Percentiles rank a stretch among this genome's conserved stretches.
phyloP scores from a whole-genome alignment of 2,888 invertebrate species.

The Rhagophthalmus giganteus region DNA sequence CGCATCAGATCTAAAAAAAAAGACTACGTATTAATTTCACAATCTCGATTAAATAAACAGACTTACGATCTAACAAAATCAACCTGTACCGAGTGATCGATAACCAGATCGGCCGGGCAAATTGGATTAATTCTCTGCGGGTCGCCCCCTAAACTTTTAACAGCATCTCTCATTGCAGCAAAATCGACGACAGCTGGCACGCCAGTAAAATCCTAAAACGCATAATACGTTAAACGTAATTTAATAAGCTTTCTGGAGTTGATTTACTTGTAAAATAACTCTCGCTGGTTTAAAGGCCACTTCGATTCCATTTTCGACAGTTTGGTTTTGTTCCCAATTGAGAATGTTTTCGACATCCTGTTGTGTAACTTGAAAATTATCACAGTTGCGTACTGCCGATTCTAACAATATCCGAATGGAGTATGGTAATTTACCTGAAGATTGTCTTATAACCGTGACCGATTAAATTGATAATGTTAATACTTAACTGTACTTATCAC shows the following conservation, averaged over 20 bases:
- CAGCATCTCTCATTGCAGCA: conserved; percentile 97
- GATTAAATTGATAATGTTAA: conserved; percentile 3
- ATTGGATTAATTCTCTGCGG: conserved; percentile 94
- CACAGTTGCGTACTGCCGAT: conserved; percentile 94
- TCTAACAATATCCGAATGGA: conserved; percentile 92
- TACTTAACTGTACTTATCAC: conserved; percentile 48
- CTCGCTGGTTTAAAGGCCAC: conserved; percentile 95
- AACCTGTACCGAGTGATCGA: conserved; percentile 98
- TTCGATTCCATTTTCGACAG: conserved; percentile 73
- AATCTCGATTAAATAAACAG: too few relatives aligned
- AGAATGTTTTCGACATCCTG: conserved; percentile 87
- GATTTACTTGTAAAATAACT: conserved; percentile 92
- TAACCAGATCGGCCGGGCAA: conserved; percentile 96
- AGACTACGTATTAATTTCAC: too few relatives aligned
- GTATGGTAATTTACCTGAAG: conserved; percentile 79
- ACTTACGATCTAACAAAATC: conserved; percentile 80
- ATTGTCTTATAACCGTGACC: background rate
- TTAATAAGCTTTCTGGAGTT: too few relatives aligned
- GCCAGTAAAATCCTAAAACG: conserved; percentile 85
- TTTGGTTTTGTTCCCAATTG: conserved; percentile 81
- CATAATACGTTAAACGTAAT: too few relatives aligned
- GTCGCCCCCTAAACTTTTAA: conserved; percentile 81
- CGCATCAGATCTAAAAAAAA: conserved; percentile 75
- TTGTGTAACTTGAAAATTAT: conserved; percentile 86
- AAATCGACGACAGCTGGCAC: conserved; percentile 99